These are phyloP conservation scores for Hoplias malabaricus DNA, from an alignment of 2,113 vertebrate genomes.

Conservation along the genomic window DNA sequence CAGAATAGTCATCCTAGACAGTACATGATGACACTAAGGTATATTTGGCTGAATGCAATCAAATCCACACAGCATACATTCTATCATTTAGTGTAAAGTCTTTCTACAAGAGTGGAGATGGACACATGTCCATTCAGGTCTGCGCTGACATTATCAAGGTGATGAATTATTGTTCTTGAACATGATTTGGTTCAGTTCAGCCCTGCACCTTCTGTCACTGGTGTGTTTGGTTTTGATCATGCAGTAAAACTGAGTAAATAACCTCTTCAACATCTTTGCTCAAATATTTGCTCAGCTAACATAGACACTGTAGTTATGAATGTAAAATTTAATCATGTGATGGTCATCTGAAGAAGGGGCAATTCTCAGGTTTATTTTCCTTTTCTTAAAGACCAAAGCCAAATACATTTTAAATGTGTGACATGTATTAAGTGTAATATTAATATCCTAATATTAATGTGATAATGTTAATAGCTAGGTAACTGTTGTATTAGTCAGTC, in stretches of 20 bases:
- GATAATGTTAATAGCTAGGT: not conserved
- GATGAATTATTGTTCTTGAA: not conserved
- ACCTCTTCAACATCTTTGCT: slow-evolving; percentile 2
- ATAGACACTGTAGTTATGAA: slow-evolving; percentile 1
- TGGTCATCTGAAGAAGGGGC: not conserved
- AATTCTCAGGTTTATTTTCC: not conserved
- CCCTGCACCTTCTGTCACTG: not conserved
- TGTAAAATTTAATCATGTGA: slow-evolving; percentile 14
- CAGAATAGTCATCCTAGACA: no score
- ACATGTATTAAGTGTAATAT: not conserved
- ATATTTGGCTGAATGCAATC: no score
- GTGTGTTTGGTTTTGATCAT: slow-evolving; percentile 16
- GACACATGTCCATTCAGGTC: no score
- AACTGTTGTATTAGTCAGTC: no score
- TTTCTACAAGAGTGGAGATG: no score
- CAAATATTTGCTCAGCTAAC: slow-evolving; percentile 46
- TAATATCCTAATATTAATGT: not conserved
- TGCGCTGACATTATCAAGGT: not conserved
- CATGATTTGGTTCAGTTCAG: not conserved
- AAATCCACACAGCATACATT: no score
- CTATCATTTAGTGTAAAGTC: no score
- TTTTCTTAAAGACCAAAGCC: not conserved
- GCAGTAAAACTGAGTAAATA: slow-evolving; percentile 37
- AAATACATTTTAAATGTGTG: not conserved
- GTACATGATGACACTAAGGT: no score